These are phyloP conservation scores for Akabosia matsudoensis DNA, from an alignment of 1,140 invertebrate species.

Conservation along the genomic window DNA sequence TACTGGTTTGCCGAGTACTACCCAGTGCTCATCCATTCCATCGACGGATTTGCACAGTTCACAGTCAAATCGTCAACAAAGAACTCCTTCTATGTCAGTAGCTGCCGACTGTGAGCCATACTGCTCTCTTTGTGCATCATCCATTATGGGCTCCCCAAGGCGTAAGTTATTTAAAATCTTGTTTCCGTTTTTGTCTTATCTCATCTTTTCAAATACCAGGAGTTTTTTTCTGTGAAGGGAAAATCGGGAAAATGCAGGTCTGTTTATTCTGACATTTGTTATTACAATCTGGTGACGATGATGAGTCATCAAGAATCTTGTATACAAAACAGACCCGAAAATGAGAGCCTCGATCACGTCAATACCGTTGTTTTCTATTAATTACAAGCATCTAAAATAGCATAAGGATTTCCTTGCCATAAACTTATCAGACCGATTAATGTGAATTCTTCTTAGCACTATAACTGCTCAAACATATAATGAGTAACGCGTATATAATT, in stretches of 20 bases:
- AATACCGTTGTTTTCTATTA: neutral
- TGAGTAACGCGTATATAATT: too few relatives aligned
- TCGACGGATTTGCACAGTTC: neutral
- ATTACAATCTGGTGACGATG: neutral
- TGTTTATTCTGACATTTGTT: neutral
- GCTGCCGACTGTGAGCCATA: constrained; percentile 39
- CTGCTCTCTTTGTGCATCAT: constrained; percentile 36
- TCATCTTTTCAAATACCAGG: neutral
- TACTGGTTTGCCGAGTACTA: neutral
- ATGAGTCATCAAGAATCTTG: constrained; percentile 15
- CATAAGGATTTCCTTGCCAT: too few relatives aligned
- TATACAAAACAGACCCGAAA: neutral
- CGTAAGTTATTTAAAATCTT: constrained; percentile 13
- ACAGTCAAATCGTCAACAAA: neutral
- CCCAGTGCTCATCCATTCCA: neutral
- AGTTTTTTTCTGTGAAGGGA: neutral
- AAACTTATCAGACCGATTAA: too few relatives aligned
- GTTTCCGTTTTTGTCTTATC: neutral
- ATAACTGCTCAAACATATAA: too few relatives aligned
- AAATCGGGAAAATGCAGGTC: neutral
- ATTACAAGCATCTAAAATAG: neutral
- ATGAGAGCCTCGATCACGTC: neutral
- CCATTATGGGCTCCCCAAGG: constrained; percentile 20
- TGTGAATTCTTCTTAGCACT: too few relatives aligned
- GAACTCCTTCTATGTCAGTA: neutral